phyloP scores from a whole-genome alignment of 1,140 invertebrate species.

The Drosophila obscura region DNA sequence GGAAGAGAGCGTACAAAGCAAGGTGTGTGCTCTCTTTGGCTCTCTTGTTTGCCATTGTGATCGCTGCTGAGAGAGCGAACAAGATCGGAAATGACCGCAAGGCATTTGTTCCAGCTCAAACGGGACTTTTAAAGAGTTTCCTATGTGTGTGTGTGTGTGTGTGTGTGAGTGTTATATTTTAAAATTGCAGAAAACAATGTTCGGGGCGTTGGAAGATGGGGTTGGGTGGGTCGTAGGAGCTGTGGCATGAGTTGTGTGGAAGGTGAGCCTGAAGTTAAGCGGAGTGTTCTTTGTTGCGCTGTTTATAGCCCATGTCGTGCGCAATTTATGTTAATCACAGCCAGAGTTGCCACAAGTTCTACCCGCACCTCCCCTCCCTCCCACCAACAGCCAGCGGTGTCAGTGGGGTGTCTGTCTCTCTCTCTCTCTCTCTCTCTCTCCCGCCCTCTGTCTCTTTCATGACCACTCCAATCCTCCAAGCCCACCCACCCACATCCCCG shows the following conservation, averaged over 20 bases:
- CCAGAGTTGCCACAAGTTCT: conserved; percentile 26
- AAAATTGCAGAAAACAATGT: conserved; percentile 42
- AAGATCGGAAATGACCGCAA: not conserved
- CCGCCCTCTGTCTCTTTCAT: no score
- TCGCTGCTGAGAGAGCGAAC: no score
- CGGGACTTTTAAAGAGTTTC: conserved; percentile 31
- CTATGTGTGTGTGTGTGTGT: conserved; percentile 1
- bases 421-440: no score
- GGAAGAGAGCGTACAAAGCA: not conserved
- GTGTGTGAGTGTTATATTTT: conserved; percentile 24
- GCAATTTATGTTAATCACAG: conserved; percentile 70
- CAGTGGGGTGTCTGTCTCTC: conserved; percentile 7
- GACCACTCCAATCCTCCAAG: no score
- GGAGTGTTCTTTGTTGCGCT: conserved; percentile 17
- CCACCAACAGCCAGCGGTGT: not conserved
- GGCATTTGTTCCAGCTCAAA: conserved; percentile 28
- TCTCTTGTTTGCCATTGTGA: no score
- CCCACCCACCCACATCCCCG: not conserved
- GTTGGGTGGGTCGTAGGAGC: not conserved
- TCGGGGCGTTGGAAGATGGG: no score
- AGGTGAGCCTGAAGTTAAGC: conserved; percentile 10
- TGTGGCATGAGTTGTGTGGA: not conserved
- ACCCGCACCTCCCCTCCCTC: no score
- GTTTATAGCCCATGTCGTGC: conserved; percentile 62
- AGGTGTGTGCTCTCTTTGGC: not conserved